Conservation (phyloP, 2,888 invertebrate genomes). For the Cyaniris semiargus region DNA sequence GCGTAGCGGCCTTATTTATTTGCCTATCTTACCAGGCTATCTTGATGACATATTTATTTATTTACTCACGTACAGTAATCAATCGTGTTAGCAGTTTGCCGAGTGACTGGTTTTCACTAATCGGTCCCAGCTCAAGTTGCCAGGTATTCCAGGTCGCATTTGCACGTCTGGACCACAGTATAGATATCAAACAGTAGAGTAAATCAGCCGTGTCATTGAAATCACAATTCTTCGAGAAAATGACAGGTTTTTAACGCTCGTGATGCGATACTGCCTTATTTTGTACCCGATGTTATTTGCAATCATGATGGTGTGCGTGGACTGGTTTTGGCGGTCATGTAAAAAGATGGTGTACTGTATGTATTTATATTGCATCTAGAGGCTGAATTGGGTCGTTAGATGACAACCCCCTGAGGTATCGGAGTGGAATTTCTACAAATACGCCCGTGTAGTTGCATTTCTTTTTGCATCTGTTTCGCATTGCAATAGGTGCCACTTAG, state of each 20-base stretch:
- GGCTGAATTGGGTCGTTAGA: conserved; percentile 21
- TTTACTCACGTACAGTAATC: conserved; percentile 17
- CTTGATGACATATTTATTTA: conserved; percentile 1
- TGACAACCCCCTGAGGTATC: conserved; percentile 18
- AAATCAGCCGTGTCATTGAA: too few relatives aligned
- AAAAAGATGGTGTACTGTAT: background rate
- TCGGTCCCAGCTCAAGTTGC: conserved; percentile 30
- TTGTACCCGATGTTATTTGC: too few relatives aligned
- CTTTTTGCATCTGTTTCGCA: background rate
- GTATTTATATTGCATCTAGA: background rate
- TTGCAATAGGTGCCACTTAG: background rate
- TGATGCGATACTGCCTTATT: too few relatives aligned
- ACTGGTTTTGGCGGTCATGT: too few relatives aligned
- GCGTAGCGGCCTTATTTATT: background rate
- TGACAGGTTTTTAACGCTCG: too few relatives aligned
- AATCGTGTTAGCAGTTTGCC: conserved; percentile 29
- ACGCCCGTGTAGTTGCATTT: conserved; percentile 5
- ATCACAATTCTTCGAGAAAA: too few relatives aligned
- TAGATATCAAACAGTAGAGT: background rate
- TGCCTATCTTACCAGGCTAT: background rate
- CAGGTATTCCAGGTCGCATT: conserved; percentile 26
- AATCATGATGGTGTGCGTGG: too few relatives aligned
- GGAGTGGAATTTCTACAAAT: conserved; percentile 15
- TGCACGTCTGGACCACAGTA: conserved; percentile 11
- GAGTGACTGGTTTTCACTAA: conserved; percentile 32